These are phyloP conservation scores for Vombatus ursinus DNA, from an alignment of 2,113 vertebrate species.

Conservation along the genomic window DNA sequence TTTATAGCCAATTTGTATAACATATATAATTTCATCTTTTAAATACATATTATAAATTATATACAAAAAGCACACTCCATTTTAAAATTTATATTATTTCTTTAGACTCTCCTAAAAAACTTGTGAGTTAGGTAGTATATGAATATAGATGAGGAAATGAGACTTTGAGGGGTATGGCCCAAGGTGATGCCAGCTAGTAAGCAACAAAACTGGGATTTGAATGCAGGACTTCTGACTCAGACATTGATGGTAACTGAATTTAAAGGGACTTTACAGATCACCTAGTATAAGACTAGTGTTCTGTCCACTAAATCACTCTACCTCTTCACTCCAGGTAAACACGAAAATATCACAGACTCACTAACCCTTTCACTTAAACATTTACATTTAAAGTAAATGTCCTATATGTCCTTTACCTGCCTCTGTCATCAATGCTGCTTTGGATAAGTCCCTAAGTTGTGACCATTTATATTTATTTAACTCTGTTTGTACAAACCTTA, in stretches of 20 bases:
- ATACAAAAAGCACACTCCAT: too few relatives aligned
- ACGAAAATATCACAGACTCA: not conserved
- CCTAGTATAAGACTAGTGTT: not conserved
- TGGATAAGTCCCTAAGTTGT: not conserved
- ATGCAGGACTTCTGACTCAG: not conserved
- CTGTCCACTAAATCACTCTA: not conserved
- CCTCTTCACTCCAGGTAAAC: not conserved
- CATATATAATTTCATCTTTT: not conserved
- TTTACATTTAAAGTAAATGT: not conserved
- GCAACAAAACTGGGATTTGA: not conserved
- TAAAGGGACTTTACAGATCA: not conserved
- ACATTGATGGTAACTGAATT: not conserved
- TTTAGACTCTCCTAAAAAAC: not conserved
- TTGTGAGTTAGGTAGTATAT: not conserved
- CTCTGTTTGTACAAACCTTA: not conserved
- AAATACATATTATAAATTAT: not conserved
- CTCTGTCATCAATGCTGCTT: not conserved
- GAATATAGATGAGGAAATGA: not conserved
- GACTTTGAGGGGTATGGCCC: not conserved
- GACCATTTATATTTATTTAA: not conserved
- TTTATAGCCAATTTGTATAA: not conserved
- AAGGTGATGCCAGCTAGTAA: not conserved
- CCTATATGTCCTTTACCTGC: not conserved
- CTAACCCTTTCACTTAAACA: not conserved
- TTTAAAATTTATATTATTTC: not conserved